Evolutionary conservation across 2,888 invertebrate species (phyloP), one percentile per base, ranked within the genome.

Genomic region (Hydropsyche betteni): DNA sequence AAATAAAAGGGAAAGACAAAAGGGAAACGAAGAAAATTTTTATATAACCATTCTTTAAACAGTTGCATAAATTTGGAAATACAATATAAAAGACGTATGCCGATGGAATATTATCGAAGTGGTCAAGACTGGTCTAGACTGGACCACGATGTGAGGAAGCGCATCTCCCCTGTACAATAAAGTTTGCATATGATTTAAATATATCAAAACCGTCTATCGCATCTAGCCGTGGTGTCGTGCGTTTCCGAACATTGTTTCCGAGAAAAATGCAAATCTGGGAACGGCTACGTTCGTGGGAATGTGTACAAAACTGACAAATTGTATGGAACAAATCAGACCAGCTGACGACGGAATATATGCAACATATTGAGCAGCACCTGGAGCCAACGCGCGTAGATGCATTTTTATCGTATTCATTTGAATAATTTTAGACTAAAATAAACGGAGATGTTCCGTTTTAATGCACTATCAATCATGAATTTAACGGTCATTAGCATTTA

Each of bases 191-290:
- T 36, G 72, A 71, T 72, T 72, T 71, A 33, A 50, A 75, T 70
- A 75, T 38, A 75, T 75, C 52, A 52, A 70, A 52, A 70, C 12
- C 16, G 16, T 14, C 6, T 55, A 55, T 55, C 14, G 34, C 6
- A 55, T 33, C 52, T 12, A 12, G 10, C 53, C 16, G 44, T 52
- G 14, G 4, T 24, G 7, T 16, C 50, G 69, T 55, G 71, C 76
- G 75, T 71, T 75, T 76, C 76, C 76, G 53, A 53, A 73, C 76
- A 75, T 75, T 78, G 78, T 78, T 78, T 78, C 78, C 76, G 75
- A 53, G 75, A 78, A 76, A 78, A 76, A 78, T 76, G 76, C 76
- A 75, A 78, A 78, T 78, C 68, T 76, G 44, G 52, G 55, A 64
- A 68, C 68, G 72, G 68, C 44, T 36, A 61, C 71, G 53, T 68